Conservation (phyloP, 1,140 invertebrate genomes). For the Drosophila erecta region DNA sequence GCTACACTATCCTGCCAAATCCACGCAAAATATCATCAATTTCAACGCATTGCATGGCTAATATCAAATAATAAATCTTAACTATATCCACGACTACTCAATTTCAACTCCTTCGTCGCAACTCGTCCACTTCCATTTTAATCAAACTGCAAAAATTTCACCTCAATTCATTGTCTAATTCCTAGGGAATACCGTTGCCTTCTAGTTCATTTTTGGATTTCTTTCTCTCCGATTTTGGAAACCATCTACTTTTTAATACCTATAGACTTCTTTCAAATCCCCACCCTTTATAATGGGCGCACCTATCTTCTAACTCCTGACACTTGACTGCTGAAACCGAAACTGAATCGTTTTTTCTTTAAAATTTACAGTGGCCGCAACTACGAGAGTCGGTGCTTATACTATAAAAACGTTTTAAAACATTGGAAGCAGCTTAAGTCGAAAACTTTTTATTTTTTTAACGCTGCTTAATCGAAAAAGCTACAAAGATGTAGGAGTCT, state of each 20-base stretch:
- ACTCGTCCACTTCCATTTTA: neutral
- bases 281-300: too few relatives aligned
- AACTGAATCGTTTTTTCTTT: constrained; percentile 57
- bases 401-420: too few relatives aligned
- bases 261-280: too few relatives aligned
- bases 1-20: neutral
- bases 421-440: neutral
- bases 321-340: constrained; percentile 55
- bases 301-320: constrained; percentile 4
- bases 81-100: constrained; percentile 2
- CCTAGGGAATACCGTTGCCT: constrained; percentile 33
- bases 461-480: neutral
- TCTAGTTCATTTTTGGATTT: neutral
- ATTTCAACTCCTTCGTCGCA: constrained; percentile 1
- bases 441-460: neutral
- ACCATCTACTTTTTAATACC: neutral
- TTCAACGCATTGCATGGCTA: constrained; percentile 53
- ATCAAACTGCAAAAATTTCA: constrained; percentile 36
- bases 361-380: constrained; percentile 8
- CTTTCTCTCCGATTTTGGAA: neutral
- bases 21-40: constrained; percentile 46
- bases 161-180: constrained; percentile 45
- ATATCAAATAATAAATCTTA: constrained; percentile 40
- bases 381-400: neutral
- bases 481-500: too few relatives aligned